Evolutionary conservation across 2,113 vertebrate species (phyloP).

Genomic region (Trematocara nigrifrons): DNA sequence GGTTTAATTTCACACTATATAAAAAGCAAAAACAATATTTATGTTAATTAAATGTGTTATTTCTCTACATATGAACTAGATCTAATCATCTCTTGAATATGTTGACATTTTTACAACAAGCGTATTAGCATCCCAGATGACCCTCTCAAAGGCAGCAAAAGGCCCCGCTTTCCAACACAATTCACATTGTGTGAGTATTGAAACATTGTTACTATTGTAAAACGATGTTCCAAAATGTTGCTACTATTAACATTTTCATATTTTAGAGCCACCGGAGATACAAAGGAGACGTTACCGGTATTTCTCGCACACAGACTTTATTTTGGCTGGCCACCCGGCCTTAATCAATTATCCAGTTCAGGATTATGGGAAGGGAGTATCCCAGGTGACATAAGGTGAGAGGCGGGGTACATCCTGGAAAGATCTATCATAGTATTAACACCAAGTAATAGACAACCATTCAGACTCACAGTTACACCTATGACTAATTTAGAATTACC

Average conservation of each 20-base stretch:
- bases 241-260: not conserved
- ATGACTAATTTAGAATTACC: not conserved
- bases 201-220: not conserved
- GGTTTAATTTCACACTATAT: not conserved
- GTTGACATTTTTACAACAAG: not conserved
- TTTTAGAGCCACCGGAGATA: not conserved
- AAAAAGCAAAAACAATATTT: not conserved
- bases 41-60: not conserved
- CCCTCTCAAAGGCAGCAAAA: not conserved
- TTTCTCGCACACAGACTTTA: not conserved
- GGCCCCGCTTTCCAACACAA: not conserved
- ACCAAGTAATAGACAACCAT: not conserved
- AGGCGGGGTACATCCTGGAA: not conserved
- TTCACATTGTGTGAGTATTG: not conserved
- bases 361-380: not conserved
- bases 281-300: not conserved
- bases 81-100: not conserved
- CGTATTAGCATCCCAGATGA: not conserved
- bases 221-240: not conserved
- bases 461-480: not conserved
- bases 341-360: not conserved
- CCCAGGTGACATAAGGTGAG: not conserved
- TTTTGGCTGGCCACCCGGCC: not conserved
- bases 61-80: not conserved
- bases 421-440: not conserved